phyloP scores from a whole-genome alignment of 2,797 vertebrate species.

The Oryzias dopingdopingensis region DNA sequence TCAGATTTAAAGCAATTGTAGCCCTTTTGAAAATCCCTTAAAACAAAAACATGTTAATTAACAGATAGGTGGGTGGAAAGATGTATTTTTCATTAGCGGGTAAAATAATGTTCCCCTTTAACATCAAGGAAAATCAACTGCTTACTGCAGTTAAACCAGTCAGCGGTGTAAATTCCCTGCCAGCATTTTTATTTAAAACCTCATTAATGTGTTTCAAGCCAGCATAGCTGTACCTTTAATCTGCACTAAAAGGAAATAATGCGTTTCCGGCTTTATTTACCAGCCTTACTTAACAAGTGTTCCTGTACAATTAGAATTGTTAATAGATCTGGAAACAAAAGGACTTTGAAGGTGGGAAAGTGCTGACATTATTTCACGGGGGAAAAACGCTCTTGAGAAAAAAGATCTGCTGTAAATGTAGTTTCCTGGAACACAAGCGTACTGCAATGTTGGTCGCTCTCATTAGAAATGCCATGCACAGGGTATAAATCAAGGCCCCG shows the following conservation, averaged over 20 bases:
- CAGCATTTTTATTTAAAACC: conserved; percentile 81
- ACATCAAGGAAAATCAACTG: conserved; percentile 78
- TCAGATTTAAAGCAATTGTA: conserved; percentile 81
- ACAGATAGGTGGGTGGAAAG: conserved; percentile 81
- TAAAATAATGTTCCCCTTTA: conserved; percentile 77
- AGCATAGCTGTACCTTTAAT: conserved; percentile 85
- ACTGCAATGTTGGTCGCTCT: conserved; percentile 92
- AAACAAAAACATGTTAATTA: conserved; percentile 80
- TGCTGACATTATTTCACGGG: conserved; percentile 99
- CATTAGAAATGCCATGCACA: conserved; percentile 98
- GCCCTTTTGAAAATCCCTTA: conserved; percentile 75
- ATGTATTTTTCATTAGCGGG: conserved; percentile 79
- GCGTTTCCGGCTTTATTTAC: conserved; percentile 97
- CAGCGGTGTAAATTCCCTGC: conserved; percentile 75
- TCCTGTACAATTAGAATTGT: conserved; percentile 99
- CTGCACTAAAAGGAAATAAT: conserved; percentile 97
- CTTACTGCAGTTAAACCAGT: conserved; percentile 76
- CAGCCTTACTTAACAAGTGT: conserved; percentile 96
- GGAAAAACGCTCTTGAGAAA: conserved; percentile 90
- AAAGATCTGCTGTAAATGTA: conserved; percentile 90
- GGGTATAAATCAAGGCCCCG: conserved; percentile 97
- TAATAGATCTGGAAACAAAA: conserved; percentile 99
- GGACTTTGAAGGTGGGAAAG: conserved; percentile 99
- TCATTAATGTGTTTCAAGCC: conserved; percentile 79
- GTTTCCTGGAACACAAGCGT: conserved; percentile 97